Evolutionary conservation across 2,113 vertebrate genomes (phyloP).

Genomic region (Otolemur garnettii): DNA sequence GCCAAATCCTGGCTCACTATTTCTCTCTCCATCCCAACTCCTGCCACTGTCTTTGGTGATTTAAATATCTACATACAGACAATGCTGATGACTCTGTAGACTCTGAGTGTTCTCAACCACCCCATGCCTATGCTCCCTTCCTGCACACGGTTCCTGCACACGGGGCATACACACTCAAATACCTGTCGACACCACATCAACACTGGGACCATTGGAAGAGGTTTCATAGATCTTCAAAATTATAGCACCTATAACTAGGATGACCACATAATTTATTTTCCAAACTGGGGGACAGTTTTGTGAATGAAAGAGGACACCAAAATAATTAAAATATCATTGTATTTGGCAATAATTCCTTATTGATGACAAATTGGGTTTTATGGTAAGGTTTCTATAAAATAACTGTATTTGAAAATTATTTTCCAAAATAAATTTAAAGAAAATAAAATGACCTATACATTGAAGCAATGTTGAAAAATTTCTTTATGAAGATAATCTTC

Average conservation of each 20-base stretch:
- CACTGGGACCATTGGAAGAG: neutral
- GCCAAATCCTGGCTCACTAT: neutral
- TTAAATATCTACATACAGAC: neutral
- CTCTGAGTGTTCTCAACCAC: neutral
- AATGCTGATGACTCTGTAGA: neutral
- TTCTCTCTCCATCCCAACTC: neutral
- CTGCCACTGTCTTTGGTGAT: neutral
- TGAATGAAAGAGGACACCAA: neutral
- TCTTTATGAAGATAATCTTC: neutral
- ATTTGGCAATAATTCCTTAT: constrained; percentile 29
- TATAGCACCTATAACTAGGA: neutral
- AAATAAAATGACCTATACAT: neutral
- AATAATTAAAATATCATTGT: neutral
- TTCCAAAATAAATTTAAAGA: constrained; percentile 43
- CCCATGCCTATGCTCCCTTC: neutral
- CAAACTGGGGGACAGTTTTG: neutral
- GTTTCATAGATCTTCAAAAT: constrained; percentile 8
- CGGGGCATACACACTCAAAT: neutral
- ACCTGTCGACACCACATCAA: neutral
- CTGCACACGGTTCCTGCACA: neutral
- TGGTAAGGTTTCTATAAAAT: constrained; percentile 5
- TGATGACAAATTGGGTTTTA: constrained; percentile 34
- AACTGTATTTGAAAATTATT: constrained; percentile 11
- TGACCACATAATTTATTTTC: neutral
- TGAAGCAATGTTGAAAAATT: neutral